Evolutionary conservation across 30 jellyfish, hydroid and myxozoan genomes (phyloP).

Genomic region (Phacellophora camtschatica): DNA sequence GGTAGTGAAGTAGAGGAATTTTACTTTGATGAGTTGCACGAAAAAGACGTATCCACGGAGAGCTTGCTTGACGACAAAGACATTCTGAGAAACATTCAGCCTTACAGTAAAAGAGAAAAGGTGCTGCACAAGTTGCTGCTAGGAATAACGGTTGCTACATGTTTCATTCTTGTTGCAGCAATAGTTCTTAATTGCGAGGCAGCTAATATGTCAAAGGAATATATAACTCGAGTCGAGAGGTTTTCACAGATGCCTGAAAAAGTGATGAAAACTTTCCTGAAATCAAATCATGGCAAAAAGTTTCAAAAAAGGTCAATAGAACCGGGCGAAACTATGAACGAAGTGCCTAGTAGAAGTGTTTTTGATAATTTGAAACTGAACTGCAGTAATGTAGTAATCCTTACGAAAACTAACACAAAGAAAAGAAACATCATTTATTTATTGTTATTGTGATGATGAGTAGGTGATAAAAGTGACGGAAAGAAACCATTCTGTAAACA

Average conservation of each 20-base stretch:
- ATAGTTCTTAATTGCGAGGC: neutral
- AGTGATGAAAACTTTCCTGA: neutral
- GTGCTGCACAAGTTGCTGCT: slow-evolving; percentile 1
- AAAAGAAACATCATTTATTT: no score
- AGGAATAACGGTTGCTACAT: neutral
- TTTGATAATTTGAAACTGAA: no score
- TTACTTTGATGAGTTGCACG: neutral
- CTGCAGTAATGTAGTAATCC: no score
- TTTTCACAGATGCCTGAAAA: neutral
- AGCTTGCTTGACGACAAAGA: slow-evolving; percentile 42
- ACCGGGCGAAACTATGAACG: neutral
- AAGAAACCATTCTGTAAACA: no score
- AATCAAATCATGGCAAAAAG: neutral
- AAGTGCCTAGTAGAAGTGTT: no score
- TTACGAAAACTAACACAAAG: no score
- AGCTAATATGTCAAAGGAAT: neutral
- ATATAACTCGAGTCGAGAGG: neutral
- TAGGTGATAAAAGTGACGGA: no score
- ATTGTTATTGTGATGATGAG: no score
- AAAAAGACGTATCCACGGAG: neutral
- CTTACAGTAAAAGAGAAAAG: neutral
- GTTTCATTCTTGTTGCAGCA: neutral
- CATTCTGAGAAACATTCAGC: slow-evolving; percentile 15
- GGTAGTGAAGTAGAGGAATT: neutral
- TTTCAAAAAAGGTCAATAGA: neutral